Base-by-base conservation (phyloP, 2,113 vertebrate genomes). In the Ia io region DNA sequence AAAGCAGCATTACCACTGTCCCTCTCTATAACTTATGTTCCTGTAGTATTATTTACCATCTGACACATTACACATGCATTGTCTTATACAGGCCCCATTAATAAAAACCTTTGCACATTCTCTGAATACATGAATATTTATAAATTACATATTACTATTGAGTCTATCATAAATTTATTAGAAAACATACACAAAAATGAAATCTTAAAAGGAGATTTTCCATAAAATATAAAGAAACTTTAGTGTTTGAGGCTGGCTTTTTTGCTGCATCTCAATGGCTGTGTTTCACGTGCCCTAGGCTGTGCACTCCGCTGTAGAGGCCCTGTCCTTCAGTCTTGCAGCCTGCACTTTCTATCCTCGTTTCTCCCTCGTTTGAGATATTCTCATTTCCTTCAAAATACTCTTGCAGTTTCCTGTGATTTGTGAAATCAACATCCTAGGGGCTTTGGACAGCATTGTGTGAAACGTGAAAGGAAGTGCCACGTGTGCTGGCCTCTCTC, bases 311-410 rank as follows among this genome's bases (percentile, higher is more conserved):
- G 1, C 25, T 10, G 71, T 1, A 25, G 40, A 63, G 85, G 25
- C 82, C 16, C 10, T 10, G 1, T 13, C 10, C 32, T 20, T 23
- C 6, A 22, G 30, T n/a, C 11, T 9, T 28, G 6, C 16, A 23
- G 17, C 17, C 87, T 84, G 44, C 0, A 17, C 44, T 23, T 76
- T 51, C 86, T 44, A 13, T 37, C 82, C 61, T 63, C 30, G 71
- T 53, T 79, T 47, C 73, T 91, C 23, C 9, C 30, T 32, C 20
- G 69, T 63, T 49, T 89, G 49, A 83, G n/a, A 69, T 8, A 70
- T 49, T 53, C 22, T 67, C 28, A 49, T 40, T 92, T 93, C 92
- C 94, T 95, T 92, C 90, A 59, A 93, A 83, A 76, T 47, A 77
- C 28, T 59, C 74, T 17, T 73, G 63, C 42, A 84, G 40, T 85